Evolutionary conservation across 2,888 invertebrate species (phyloP).

Genomic region (Prosopocoilus inquinatus): DNA sequence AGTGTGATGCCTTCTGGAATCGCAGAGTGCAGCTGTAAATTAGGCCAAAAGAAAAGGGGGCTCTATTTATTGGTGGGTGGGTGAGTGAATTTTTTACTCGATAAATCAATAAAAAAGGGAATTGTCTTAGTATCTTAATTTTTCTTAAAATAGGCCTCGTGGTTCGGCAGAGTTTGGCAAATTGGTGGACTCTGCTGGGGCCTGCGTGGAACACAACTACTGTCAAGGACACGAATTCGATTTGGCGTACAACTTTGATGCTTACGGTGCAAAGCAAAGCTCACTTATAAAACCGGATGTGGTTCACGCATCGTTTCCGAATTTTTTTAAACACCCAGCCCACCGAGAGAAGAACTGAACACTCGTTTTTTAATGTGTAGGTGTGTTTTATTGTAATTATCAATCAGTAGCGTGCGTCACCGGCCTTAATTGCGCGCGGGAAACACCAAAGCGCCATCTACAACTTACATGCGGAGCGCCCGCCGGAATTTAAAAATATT

Average conservation of each 20-base stretch:
- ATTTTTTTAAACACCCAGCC: conserved; percentile 2
- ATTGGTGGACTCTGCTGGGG: conserved; percentile 72
- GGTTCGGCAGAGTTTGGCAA: conserved; percentile 83
- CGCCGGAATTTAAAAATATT: too few species aligned
- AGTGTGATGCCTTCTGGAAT: conserved; percentile 95
- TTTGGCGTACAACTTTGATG: conserved; percentile 90
- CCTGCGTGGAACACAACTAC: conserved; percentile 91
- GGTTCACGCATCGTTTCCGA: conserved; percentile 17
- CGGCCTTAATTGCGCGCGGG: too few species aligned
- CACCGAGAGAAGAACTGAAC: too few species aligned
- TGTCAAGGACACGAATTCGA: background rate
- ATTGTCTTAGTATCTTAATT: too few species aligned
- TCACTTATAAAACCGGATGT: conserved; percentile 78
- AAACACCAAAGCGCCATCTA: too few species aligned
- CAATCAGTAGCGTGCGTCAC: too few species aligned
- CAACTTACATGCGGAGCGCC: too few species aligned
- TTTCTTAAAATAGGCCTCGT: conserved; percentile 82
- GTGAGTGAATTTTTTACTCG: conserved; percentile 51
- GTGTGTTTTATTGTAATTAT: too few species aligned
- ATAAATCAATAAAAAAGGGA: too few species aligned
- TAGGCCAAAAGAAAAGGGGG: conserved; percentile 68
- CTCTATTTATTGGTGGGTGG: conserved; percentile 86
- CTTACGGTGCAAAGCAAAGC: conserved; percentile 82
- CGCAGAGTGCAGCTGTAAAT: conserved; percentile 75
- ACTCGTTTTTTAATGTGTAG: too few species aligned